Conservation (phyloP, 1,140 invertebrate species). For the Bilobella aurantiaca region DNA sequence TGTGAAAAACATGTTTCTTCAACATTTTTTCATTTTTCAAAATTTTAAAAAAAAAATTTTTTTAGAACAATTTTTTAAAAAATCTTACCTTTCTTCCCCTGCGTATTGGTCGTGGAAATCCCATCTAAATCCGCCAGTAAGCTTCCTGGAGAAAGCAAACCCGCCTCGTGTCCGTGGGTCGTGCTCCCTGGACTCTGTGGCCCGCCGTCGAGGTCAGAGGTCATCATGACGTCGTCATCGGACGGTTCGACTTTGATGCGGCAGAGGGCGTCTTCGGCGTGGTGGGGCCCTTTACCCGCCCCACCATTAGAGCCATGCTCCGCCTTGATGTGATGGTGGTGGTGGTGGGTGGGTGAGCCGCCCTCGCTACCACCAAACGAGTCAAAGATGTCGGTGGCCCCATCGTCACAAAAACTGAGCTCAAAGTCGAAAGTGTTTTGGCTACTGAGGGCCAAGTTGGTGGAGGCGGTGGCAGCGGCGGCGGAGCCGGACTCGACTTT, state of each 20-base stretch:
- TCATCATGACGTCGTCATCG: slow-evolving; percentile 7
- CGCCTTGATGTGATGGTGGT: neutral
- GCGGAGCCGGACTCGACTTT: slow-evolving; percentile 29
- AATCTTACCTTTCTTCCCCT: slow-evolving; percentile 20
- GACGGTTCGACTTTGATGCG: slow-evolving; percentile 16
- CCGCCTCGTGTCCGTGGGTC: slow-evolving; percentile 7
- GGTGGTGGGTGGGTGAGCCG: neutral
- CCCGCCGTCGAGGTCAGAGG: neutral
- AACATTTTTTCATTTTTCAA: neutral
- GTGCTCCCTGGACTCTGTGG: slow-evolving; percentile 1
- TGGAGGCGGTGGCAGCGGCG: slow-evolving; percentile 2
- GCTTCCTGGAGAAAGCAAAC: neutral
- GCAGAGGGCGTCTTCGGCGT: neutral
- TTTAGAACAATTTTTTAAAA: neutral
- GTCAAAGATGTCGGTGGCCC: slow-evolving; percentile 33
- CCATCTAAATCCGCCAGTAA: neutral
- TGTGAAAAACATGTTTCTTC: too few species aligned
- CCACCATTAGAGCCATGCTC: neutral
- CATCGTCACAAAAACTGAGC: slow-evolving; percentile 34
- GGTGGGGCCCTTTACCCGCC: neutral
- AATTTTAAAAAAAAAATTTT: neutral
- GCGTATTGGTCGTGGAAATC: neutral
- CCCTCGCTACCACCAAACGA: slow-evolving; percentile 17
- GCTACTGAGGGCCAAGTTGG: slow-evolving; percentile 9
- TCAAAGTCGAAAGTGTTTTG: slow-evolving; percentile 30